Evolutionary conservation across 2,797 vertebrate species (phyloP).

Genomic region (Falco cherrug): DNA sequence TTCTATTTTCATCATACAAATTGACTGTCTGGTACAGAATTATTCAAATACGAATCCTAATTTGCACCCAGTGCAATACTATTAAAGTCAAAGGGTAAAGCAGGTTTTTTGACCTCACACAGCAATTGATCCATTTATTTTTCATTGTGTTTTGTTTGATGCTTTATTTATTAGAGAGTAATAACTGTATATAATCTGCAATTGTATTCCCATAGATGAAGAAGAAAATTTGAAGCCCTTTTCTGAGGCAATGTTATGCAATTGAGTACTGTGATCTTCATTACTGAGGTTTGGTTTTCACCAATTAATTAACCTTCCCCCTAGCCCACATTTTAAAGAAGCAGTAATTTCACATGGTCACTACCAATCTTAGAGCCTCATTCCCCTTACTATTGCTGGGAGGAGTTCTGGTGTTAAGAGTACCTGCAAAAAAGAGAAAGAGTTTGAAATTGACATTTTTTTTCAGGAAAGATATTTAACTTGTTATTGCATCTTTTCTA

Average conservation of each 20-base stretch:
- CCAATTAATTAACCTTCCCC: background rate
- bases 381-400: background rate
- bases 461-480: background rate
- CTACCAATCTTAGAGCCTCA: background rate
- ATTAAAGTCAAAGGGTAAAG: slow-evolving; percentile 31
- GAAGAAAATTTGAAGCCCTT: background rate
- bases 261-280: background rate
- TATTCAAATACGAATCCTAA: slow-evolving; percentile 64
- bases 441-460: background rate
- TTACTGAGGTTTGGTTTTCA: background rate
- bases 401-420: background rate
- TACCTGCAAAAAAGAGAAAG: background rate
- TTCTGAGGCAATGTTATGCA: background rate
- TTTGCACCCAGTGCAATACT: slow-evolving; percentile 53
- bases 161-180: slow-evolving; percentile 25
- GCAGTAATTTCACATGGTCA: background rate
- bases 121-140: slow-evolving; percentile 18
- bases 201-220: background rate
- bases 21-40: slow-evolving; percentile 57
- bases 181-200: background rate
- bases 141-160: slow-evolving; percentile 6
- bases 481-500: background rate
- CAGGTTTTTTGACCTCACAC: slow-evolving; percentile 6
- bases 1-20: slow-evolving; percentile 69
- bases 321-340: background rate